Conservation (phyloP, 2,888 invertebrate genomes). For the Rotaria sp. region DNA sequence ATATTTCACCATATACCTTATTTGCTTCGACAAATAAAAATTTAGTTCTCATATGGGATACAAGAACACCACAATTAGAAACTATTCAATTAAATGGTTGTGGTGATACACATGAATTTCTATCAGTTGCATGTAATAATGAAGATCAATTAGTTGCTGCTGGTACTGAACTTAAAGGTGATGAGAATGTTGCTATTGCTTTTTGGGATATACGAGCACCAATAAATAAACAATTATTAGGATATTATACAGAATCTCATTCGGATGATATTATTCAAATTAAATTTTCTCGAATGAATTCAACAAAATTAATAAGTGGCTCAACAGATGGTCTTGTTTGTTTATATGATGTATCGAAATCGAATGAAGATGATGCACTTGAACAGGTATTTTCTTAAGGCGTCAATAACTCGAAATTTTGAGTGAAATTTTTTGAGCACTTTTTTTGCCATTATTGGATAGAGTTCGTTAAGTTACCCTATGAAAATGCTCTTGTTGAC, state of each 20-base stretch:
- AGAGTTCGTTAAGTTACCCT: too few species aligned
- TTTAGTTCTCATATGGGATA: background rate
- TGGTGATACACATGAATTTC: constrained; percentile 13
- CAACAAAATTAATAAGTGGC: constrained; percentile 20
- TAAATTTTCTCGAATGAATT: constrained; percentile 28
- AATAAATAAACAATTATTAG: background rate
- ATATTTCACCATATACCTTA: background rate
- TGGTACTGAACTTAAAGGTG: background rate
- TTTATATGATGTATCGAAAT: constrained; percentile 33
- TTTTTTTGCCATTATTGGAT: too few species aligned
- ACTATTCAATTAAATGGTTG: background rate
- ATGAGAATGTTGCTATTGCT: background rate
- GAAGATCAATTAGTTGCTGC: background rate
- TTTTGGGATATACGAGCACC: constrained; percentile 15
- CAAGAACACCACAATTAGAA: constrained; percentile 12
- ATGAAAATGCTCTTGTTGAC: too few species aligned
- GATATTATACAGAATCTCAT: constrained; percentile 37
- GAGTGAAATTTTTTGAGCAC: too few species aligned
- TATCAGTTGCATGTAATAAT: constrained; percentile 2
- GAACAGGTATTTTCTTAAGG: background rate
- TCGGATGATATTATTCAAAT: constrained; percentile 35
- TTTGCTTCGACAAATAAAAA: constrained; percentile 11
- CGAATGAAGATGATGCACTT: constrained; percentile 28
- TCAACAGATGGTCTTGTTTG: constrained; percentile 40
- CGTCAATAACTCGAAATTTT: too few species aligned